These are phyloP conservation scores for Aldabrachelys gigantea DNA, from an alignment of 2,113 vertebrate genomes.

Conservation along the genomic window DNA sequence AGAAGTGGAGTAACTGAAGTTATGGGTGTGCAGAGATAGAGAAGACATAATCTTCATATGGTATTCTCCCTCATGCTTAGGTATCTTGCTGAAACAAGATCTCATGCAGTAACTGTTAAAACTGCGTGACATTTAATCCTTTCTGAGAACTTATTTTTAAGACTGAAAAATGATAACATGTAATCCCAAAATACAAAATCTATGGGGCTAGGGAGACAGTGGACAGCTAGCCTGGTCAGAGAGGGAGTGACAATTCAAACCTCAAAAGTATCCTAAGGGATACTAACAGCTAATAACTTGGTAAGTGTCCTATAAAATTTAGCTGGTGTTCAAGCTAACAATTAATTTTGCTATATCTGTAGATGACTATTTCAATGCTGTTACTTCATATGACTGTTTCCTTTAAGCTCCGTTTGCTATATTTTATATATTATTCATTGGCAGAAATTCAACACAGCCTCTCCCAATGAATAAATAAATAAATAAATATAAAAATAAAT, in stretches of 20 bases:
- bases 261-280: neutral
- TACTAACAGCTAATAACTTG: neutral
- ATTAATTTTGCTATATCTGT: conserved; percentile 9
- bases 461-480: conserved; percentile 55
- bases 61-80: neutral
- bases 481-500: conserved; percentile 43
- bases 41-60: neutral
- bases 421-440: conserved; percentile 42
- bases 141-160: neutral
- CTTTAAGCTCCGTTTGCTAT: neutral
- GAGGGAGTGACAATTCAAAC: neutral
- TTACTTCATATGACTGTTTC: neutral
- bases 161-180: neutral
- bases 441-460: conserved; percentile 28
- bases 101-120: neutral
- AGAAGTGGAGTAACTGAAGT: neutral
- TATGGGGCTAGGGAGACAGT: neutral
- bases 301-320: neutral
- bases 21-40: neutral
- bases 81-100: fast-evolving
- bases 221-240: neutral
- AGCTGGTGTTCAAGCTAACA: neutral
- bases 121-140: fast-evolving
- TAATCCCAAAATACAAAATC: neutral
- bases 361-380: neutral